Percentiles rank a stretch among this genome's conserved stretches.
Conservation (phyloP, 2,113 vertebrate genomes). For the Equus quagga region DNA sequence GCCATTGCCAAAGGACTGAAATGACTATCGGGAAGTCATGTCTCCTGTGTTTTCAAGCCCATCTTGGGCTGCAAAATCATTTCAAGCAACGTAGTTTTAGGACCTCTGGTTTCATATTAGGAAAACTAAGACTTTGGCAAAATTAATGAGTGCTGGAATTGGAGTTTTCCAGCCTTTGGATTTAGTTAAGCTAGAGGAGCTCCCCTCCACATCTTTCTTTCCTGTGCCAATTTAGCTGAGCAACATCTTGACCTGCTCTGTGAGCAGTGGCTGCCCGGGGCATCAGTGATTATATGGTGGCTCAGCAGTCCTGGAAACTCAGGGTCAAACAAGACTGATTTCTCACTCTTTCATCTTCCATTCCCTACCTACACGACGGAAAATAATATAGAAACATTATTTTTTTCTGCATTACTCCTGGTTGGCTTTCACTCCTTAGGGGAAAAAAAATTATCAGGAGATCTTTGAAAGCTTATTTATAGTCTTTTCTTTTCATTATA, state of each 20-base stretch:
- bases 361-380: background rate
- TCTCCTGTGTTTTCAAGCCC: background rate
- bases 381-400: background rate
- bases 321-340: background rate
- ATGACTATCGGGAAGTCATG: background rate
- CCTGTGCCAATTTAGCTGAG: background rate
- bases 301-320: background rate
- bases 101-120: background rate
- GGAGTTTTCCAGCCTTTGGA: background rate
- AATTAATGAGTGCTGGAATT: background rate
- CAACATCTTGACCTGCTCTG: background rate
- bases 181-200: background rate
- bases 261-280: background rate
- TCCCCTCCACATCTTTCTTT: background rate
- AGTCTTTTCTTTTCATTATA: background rate
- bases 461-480: background rate
- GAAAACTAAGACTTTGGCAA: background rate
- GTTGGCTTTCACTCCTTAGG: background rate
- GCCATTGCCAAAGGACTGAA: background rate
- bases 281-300: fast-evolving
- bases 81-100: background rate
- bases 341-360: background rate
- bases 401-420: background rate
- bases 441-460: background rate
- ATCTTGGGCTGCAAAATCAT: background rate